A percentile compares a stretch with the other conserved stretches of the same genome.
These are phyloP conservation scores for Tachysurus vachellii DNA, from an alignment of 2,113 vertebrate species.

Conservation along the genomic window DNA sequence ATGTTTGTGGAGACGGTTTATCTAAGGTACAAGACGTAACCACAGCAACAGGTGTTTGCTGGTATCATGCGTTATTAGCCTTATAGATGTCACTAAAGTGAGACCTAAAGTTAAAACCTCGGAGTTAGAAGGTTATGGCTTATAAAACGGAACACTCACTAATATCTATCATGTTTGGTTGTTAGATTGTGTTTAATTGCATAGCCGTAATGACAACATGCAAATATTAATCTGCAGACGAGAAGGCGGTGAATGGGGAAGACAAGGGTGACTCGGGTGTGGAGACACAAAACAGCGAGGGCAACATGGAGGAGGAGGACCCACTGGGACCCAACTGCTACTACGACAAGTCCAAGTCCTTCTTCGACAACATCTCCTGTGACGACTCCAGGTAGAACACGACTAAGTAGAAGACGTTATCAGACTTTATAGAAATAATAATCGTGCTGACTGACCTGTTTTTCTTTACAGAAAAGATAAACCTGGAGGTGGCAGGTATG, in stretches of 20 bases:
- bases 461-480: slow-evolving; percentile 59
- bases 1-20: background rate
- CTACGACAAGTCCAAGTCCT: slow-evolving; percentile 98
- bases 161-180: background rate
- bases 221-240: slow-evolving; percentile 73
- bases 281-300: slow-evolving; percentile 84
- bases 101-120: background rate
- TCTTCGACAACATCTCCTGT: slow-evolving; percentile 98
- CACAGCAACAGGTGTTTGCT: background rate
- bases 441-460: background rate
- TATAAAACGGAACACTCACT: background rate
- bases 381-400: slow-evolving; percentile 84
- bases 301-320: slow-evolving; percentile 86
- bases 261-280: slow-evolving; percentile 89
- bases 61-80: background rate
- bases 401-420: background rate
- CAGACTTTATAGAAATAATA: background rate
- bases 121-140: background rate
- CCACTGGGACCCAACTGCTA: slow-evolving; percentile 84
- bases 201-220: background rate
- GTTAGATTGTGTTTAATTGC: background rate
- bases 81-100: too few relatives aligned
- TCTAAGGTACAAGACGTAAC: background rate
- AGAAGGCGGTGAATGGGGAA: slow-evolving; percentile 89
- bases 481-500: slow-evolving; percentile 61